These are phyloP conservation scores for Heterodera filipjevi DNA, from an alignment of 2,888 invertebrate species.

Conservation along the genomic window DNA sequence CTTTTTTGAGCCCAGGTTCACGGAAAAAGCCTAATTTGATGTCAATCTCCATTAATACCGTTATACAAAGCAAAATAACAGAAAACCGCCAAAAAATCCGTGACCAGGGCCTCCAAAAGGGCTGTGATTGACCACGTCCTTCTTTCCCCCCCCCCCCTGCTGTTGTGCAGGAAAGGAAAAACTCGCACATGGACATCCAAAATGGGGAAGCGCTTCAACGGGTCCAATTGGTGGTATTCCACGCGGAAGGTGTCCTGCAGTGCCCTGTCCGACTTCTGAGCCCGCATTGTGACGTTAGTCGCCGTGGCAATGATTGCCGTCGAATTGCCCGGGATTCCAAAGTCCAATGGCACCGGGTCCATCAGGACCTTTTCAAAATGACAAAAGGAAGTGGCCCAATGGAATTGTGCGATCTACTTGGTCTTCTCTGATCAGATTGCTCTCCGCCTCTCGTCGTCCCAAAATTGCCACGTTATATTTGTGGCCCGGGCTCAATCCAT, in stretches of 20 bases:
- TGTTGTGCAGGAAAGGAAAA: neutral
- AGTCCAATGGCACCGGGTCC: slow-evolving; percentile 56
- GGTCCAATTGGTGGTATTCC: slow-evolving; percentile 53
- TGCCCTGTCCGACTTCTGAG: slow-evolving; percentile 53
- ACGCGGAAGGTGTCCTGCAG: slow-evolving; percentile 50
- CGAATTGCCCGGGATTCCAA: slow-evolving; percentile 40
- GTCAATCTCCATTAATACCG: too few relatives aligned
- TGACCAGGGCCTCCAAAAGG: too few relatives aligned
- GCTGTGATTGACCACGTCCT: too few relatives aligned
- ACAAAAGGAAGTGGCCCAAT: too few relatives aligned
- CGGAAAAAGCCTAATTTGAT: too few relatives aligned
- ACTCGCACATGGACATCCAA: slow-evolving; percentile 55
- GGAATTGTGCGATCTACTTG: neutral
- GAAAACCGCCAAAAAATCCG: too few relatives aligned
- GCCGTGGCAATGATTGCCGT: slow-evolving; percentile 48
- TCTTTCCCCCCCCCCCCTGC: too few relatives aligned
- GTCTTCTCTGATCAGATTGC: slow-evolving; percentile 58
- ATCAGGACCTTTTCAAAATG: slow-evolving; percentile 40
- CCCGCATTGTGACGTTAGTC: slow-evolving; percentile 59
- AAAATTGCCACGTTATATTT: slow-evolving; percentile 58
- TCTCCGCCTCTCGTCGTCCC: slow-evolving; percentile 55
- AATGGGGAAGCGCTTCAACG: slow-evolving; percentile 57
- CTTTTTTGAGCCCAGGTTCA: too few relatives aligned
- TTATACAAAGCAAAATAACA: too few relatives aligned
- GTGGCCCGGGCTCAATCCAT: slow-evolving; percentile 58